Evolutionary conservation across 1,140 invertebrate genomes (phyloP).

Genomic region (Drosophila pandora): DNA sequence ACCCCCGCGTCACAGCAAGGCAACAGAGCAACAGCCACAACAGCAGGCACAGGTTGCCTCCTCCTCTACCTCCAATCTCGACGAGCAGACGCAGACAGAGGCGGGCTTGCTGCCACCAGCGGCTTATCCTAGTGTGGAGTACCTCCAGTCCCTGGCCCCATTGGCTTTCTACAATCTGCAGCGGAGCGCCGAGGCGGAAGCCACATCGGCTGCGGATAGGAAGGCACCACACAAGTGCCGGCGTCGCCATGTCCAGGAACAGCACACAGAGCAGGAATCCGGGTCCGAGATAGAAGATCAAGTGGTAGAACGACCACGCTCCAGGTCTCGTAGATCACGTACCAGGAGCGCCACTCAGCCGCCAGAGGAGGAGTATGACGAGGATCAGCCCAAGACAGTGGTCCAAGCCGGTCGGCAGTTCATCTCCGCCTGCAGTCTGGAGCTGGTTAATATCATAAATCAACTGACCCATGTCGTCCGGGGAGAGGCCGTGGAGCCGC

Average conservation of each 20-base stretch:
- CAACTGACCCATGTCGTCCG: constrained; percentile 87
- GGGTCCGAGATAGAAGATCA: constrained; percentile 72
- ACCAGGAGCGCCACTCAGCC: constrained; percentile 82
- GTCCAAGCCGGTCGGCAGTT: constrained; percentile 88
- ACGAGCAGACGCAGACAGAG: constrained; percentile 79
- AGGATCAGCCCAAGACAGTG: constrained; percentile 84
- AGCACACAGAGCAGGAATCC: constrained; percentile 45
- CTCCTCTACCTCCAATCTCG: constrained; percentile 42
- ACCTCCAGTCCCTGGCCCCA: constrained; percentile 84
- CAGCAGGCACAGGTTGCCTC: neutral
- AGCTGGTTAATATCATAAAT: constrained; percentile 87
- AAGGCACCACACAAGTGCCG: constrained; percentile 70
- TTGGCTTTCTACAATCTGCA: constrained; percentile 84
- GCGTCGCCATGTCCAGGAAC: constrained; percentile 69
- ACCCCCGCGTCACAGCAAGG: constrained; percentile 64
- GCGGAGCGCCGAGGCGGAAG: constrained; percentile 78
- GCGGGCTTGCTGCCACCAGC: constrained; percentile 85
- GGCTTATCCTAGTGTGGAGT: constrained; percentile 85
- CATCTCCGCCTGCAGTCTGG: constrained; percentile 86
- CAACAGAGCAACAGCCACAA: constrained; percentile 63
- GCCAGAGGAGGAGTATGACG: constrained; percentile 70
- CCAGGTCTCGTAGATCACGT: constrained; percentile 68
- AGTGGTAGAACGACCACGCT: constrained; percentile 78
- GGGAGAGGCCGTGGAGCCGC: constrained; percentile 82
- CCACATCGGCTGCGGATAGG: constrained; percentile 35